Base-by-base conservation (phyloP, 2,888 invertebrate species). In the Drosophila setosimentum region DNA sequence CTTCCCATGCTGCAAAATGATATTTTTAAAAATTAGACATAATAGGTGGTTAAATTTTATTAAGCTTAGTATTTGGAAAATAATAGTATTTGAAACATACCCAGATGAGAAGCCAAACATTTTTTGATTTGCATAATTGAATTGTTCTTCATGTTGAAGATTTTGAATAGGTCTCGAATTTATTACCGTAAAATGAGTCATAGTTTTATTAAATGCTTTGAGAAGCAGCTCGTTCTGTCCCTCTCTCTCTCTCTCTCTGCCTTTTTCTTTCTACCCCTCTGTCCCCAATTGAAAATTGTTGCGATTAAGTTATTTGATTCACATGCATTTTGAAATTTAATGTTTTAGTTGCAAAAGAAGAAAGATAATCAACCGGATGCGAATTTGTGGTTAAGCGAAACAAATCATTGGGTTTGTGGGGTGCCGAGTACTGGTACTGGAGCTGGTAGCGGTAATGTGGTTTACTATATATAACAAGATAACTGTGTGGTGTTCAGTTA, bases 291-390 rank as follows among this genome's bases (percentile, higher is more conserved):
- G 29, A 29, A 48, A 76, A 63, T 50, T 71, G 30, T 51, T 21
- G 29, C 57, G 60, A 58, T 61, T 45, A 61, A 42, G 4, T 24
- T 27, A 54, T 45, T 64, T 48, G 29, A 72, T 61, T 57, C 51
- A 37, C 50, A 64, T 0, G 42, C 27, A 24, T 42, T 76, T 68
- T 48, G 50, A 55, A 64, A 33, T 60, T 27, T 35, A 51, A 62
- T 61, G 40, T 57, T 49, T 21, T 37, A 48, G 27, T 48, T n/a
- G 45, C 35, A 29, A 69, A 35, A 62, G 53, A 13, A 7, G 7
- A 16, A 35, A 67, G 57, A 61, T 76, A 76, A 67, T 67, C 69
- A 48, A 66, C 53, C 62, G 65, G 68, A 58, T 64, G 63, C 54
- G 30, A 59, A 69, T 45, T 51, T 51, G 48, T 51, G 63, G 30